phyloP scores from a whole-genome alignment of 2,797 vertebrate species.

The Gymnothorax reevesii region DNA sequence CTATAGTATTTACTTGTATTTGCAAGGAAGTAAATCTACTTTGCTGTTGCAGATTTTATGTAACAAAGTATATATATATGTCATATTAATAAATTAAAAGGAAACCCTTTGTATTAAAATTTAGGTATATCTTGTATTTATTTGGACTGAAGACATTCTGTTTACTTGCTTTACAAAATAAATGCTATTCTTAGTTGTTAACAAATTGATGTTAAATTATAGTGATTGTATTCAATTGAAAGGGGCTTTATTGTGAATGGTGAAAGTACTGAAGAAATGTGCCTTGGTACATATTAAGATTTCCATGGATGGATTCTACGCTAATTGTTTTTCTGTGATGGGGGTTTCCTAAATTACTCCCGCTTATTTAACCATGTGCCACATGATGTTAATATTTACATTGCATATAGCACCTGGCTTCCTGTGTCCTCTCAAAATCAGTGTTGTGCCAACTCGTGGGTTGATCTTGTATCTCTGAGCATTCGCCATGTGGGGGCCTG shows the following conservation, averaged over 20 bases:
- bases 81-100: conserved; percentile 87
- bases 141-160: conserved; percentile 77
- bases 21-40: conserved; percentile 87
- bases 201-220: conserved; percentile 78
- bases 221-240: conserved; percentile 65
- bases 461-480: no score
- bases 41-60: conserved; percentile 96
- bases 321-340: no score
- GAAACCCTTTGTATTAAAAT: conserved; percentile 86
- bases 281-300: background rate
- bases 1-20: conserved; percentile 81
- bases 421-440: no score
- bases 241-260: background rate
- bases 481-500: no score
- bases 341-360: no score
- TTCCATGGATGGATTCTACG: background rate
- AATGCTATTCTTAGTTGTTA: conserved; percentile 74
- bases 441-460: no score
- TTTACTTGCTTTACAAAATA: conserved; percentile 72
- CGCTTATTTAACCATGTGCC: no score
- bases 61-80: conserved; percentile 77
- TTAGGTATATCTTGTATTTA: conserved; percentile 73
- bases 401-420: no score
- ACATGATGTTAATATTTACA: no score
- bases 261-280: background rate